Evolutionary conservation across 2,888 invertebrate genomes (phyloP).

Genomic region (Acleris literana): DNA sequence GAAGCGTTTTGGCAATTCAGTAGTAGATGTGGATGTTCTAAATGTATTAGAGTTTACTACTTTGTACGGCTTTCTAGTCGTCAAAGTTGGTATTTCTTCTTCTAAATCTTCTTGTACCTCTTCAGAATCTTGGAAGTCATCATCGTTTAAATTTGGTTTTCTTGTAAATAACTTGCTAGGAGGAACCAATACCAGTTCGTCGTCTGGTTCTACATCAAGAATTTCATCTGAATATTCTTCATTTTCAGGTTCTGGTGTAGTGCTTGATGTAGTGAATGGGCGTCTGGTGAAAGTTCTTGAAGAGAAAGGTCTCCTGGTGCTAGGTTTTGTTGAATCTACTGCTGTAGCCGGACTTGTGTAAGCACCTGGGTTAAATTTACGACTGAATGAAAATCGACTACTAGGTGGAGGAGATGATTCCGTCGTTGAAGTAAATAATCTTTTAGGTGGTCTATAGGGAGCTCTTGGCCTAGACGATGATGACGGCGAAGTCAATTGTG

Average conservation of each 20-base stretch:
- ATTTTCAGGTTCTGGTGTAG: constrained; percentile 64
- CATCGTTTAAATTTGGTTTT: constrained; percentile 59
- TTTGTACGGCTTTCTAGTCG: constrained; percentile 67
- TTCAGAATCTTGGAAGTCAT: constrained; percentile 46
- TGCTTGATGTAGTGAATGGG: constrained; percentile 70
- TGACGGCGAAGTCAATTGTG: constrained; percentile 52
- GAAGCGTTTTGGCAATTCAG: constrained; percentile 64
- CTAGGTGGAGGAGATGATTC: constrained; percentile 64
- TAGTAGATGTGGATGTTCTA: constrained; percentile 71
- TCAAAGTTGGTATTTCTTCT: constrained; percentile 50
- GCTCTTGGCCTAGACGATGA: constrained; percentile 61
- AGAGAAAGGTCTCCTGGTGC: constrained; percentile 66
- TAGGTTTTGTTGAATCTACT: constrained; percentile 59
- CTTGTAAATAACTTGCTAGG: constrained; percentile 72
- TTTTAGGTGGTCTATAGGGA: constrained; percentile 72
- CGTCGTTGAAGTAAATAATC: constrained; percentile 72
- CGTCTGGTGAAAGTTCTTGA: constrained; percentile 67
- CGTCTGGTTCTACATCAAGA: constrained; percentile 68
- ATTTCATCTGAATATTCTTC: constrained; percentile 58
- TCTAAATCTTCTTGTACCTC: constrained; percentile 46
- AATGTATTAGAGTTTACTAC: constrained; percentile 73
- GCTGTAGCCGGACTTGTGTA: constrained; percentile 73
- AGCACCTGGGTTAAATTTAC: constrained; percentile 75
- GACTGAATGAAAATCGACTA: constrained; percentile 69
- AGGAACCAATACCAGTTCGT: constrained; percentile 72